phyloP scores from a whole-genome alignment of 2,888 invertebrate genomes.

The Rotaria sp. region DNA sequence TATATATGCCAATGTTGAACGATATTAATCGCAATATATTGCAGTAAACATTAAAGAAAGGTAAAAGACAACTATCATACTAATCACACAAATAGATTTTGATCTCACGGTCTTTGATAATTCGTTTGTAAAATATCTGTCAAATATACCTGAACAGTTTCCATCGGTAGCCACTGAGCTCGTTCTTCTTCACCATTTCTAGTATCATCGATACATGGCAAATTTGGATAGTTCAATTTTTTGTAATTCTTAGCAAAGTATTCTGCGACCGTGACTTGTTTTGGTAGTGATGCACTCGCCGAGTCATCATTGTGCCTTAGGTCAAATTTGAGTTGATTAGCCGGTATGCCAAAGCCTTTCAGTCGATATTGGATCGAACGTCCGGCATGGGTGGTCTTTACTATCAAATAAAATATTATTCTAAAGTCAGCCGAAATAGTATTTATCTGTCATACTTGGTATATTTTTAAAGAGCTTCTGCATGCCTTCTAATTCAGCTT shows the following conservation, averaged over 20 bases:
- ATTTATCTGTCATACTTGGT: neutral
- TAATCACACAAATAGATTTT: no score
- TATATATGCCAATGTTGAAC: no score
- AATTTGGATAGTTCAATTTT: neutral
- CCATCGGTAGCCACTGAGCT: neutral
- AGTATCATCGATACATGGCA: constrained; percentile 1
- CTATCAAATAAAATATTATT: neutral
- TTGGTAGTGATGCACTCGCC: neutral
- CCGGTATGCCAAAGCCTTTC: neutral
- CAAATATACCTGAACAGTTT: neutral
- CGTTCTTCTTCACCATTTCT: neutral
- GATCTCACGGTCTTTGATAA: no score
- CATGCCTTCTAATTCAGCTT: neutral
- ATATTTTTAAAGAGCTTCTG: neutral
- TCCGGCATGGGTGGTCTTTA: neutral
- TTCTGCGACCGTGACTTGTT: neutral
- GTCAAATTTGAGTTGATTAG: neutral
- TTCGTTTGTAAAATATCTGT: no score
- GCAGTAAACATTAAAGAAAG: no score
- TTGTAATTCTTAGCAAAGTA: neutral
- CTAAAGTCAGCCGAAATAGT: no score
- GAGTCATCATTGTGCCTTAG: neutral
- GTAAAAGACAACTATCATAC: no score
- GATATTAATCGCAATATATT: no score
- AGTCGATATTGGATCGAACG: neutral